phyloP scores from a whole-genome alignment of 2,888 invertebrate species.

The Branchellion lobata region DNA sequence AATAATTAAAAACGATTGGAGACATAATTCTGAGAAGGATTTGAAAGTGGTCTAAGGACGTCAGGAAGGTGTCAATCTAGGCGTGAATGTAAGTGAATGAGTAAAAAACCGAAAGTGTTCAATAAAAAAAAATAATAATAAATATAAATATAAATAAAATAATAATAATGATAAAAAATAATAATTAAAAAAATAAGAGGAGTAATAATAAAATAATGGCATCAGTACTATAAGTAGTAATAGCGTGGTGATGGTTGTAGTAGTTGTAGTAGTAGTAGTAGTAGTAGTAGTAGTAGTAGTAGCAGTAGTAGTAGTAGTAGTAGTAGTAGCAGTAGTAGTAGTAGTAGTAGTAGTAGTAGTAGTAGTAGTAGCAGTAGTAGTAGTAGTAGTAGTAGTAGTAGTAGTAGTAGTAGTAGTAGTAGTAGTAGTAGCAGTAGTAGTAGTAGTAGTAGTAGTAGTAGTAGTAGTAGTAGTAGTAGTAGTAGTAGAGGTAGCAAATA shows the following conservation, averaged over 20 bases:
- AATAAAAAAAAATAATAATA: too few species aligned
- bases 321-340: constrained; percentile 5
- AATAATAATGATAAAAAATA: too few species aligned
- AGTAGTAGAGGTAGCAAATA: background rate
- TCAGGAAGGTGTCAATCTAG: too few species aligned
- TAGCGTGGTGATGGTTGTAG: background rate
- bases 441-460: background rate
- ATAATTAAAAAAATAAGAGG: too few species aligned
- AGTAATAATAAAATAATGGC: too few species aligned
- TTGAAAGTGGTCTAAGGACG: too few species aligned
- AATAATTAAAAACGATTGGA: too few species aligned
- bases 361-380: background rate
- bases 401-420: background rate
- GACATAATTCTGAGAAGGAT: too few species aligned
- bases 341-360: background rate
- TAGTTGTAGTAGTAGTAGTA: constrained; percentile 16
- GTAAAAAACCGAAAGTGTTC: too few species aligned
- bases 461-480: background rate
- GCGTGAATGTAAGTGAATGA: too few species aligned
- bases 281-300: constrained; percentile 12
- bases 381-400: background rate
- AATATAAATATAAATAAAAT: too few species aligned
- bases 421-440: background rate
- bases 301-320: constrained; percentile 11
- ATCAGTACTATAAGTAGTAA: background rate